Evolutionary conservation across 1,140 invertebrate genomes (phyloP).

Genomic region (Penaeus japonicus): DNA sequence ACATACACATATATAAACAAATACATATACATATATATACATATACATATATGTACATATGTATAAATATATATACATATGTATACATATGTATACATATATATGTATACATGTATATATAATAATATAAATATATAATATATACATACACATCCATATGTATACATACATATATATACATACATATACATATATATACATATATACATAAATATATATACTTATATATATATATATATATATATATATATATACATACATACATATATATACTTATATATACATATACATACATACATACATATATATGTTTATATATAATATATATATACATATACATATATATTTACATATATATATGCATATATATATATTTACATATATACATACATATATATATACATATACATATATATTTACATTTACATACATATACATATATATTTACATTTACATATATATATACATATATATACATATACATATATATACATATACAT

Average conservation of each 20-base stretch:
- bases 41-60: slow-evolving; percentile 1
- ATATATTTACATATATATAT: neutral
- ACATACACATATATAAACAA: neutral
- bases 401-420: slow-evolving; percentile 8
- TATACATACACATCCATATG: neutral
- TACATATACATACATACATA: neutral
- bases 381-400: neutral
- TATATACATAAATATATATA: neutral
- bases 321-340: neutral
- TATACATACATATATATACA: neutral
- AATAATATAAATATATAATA: neutral
- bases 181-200: neutral
- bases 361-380: neutral
- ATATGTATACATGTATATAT: neutral
- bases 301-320: neutral
- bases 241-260: slow-evolving; percentile 8
- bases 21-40: neutral
- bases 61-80: neutral
- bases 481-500: neutral
- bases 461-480: neutral
- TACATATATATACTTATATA: neutral
- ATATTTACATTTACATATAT: neutral
- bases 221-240: slow-evolving; percentile 1
- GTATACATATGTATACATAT: neutral
- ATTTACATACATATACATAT: slow-evolving; percentile 7